Conservation (phyloP, 1,140 invertebrate genomes). For the Pseudachorutes palmiensis region DNA sequence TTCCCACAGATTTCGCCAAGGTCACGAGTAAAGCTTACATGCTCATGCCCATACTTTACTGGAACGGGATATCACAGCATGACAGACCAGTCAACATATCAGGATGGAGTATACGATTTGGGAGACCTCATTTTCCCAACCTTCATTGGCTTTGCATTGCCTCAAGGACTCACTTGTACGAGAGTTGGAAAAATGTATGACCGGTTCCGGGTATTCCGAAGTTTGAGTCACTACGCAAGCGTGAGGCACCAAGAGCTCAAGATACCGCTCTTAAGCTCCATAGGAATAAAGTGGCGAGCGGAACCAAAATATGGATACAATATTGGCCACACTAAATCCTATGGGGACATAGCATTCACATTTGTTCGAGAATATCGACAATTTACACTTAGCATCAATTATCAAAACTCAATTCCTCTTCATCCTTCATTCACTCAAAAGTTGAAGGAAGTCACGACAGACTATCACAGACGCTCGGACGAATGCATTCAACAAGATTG, state of each 20-base stretch:
- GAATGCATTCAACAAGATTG: neutral
- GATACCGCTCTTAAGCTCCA: neutral
- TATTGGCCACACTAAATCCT: slow-evolving; percentile 13
- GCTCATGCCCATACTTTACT: slow-evolving; percentile 5
- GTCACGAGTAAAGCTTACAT: neutral
- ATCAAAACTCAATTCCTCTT: neutral
- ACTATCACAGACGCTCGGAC: neutral
- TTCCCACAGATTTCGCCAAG: neutral
- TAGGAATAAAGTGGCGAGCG: neutral
- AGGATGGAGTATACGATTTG: neutral
- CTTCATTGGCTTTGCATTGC: slow-evolving; percentile 10
- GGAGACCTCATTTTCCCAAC: neutral
- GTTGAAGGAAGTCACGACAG: slow-evolving; percentile 1
- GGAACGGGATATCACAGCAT: slow-evolving; percentile 7
- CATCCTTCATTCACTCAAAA: neutral
- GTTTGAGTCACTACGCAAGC: neutral
- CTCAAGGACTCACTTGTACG: neutral
- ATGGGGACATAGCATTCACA: slow-evolving; percentile 13
- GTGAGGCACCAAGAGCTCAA: neutral
- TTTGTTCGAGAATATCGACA: slow-evolving; percentile 15
- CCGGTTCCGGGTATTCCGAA: neutral
- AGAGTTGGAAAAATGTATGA: slow-evolving; percentile 14
- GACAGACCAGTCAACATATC: neutral
- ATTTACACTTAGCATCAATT: neutral
- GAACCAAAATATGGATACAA: neutral